Conservation (phyloP, 2,113 vertebrate species). For the Phasianus colchicus region DNA sequence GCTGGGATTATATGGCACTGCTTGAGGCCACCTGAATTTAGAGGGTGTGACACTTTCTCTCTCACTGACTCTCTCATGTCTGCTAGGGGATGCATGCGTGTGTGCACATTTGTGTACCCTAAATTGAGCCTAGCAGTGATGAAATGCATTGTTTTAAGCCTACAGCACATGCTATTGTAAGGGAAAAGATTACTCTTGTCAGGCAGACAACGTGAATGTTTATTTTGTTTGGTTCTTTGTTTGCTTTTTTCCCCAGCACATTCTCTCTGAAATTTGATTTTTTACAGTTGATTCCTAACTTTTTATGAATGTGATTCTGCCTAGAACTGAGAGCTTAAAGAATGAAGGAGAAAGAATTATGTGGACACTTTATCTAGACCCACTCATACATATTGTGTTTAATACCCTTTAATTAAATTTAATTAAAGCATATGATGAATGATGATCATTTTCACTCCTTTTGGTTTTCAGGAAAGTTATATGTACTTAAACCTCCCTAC, state of each 20-base stretch:
- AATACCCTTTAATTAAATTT: slow-evolving; percentile 57
- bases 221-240: background rate
- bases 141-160: background rate
- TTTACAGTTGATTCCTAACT: slow-evolving; percentile 33
- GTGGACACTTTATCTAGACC: background rate
- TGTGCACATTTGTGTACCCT: background rate
- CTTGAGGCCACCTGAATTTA: slow-evolving; percentile 80
- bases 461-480: background rate
- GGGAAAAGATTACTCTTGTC: background rate
- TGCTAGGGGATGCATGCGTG: background rate
- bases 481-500: background rate
- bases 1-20: slow-evolving; percentile 77
- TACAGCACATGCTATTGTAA: background rate
- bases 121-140: background rate
- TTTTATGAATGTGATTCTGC: slow-evolving; percentile 55
- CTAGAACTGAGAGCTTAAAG: background rate
- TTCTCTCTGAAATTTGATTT: background rate
- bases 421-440: slow-evolving; percentile 27
- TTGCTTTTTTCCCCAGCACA: background rate
- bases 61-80: background rate
- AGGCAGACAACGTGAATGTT: background rate
- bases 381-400: background rate
- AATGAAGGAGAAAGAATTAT: background rate
- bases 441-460: slow-evolving; percentile 12
- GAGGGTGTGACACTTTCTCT: slow-evolving; percentile 67